Evolutionary conservation across 2,888 invertebrate species (phyloP), one percentile per base, ranked within the genome.

Genomic region (Rhabditoides inermis): DNA sequence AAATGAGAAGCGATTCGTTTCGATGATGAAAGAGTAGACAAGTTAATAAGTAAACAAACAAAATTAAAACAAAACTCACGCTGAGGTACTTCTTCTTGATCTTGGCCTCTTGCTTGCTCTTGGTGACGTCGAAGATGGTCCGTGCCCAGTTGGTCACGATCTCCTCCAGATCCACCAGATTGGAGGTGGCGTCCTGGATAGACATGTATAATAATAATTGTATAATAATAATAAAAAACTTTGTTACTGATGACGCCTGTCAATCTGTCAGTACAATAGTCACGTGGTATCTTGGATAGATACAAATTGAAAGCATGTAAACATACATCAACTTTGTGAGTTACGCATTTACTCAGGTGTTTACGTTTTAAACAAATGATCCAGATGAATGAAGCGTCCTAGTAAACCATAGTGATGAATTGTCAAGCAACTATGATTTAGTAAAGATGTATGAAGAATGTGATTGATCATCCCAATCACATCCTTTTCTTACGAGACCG

Each of bases 131-230:
- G 62, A 77, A 78, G 36, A 70, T 72, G 22, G 72, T 70, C 74
- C 73, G 74, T 0, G 78, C 78, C 78, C 78, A 79, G 5, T 65
- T 65, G 44, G 73, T 70, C 1, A 78, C 74, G 23, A 77, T 67
- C 18, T 75, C 63, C 51, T 65, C 65, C 49, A 65, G 37, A 35
- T 65, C 65, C 22, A 63, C 54, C n/a, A 65, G 50, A 32, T 63
- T 58, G 18, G 63, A 44, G 39, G 58, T 56, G 20, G 58, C 51
- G 37, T 58, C 57, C 63, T 63, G 56, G 20, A 61, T 2, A n/a
- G n/a, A 32, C 18, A 23, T 44, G 15, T 25, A 44, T 44, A n/a
- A 22, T 44, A 22, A 22, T 15, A 6, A 26, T 12, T 22, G 10
- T 44, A 22, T 23, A 44, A 12, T 40, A 12, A 7, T n/a, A 12